Percentiles rank a stretch among this genome's conserved stretches.
Conservation (phyloP, 2,797 vertebrate species). For the Ambastaia sidthimunki region DNA sequence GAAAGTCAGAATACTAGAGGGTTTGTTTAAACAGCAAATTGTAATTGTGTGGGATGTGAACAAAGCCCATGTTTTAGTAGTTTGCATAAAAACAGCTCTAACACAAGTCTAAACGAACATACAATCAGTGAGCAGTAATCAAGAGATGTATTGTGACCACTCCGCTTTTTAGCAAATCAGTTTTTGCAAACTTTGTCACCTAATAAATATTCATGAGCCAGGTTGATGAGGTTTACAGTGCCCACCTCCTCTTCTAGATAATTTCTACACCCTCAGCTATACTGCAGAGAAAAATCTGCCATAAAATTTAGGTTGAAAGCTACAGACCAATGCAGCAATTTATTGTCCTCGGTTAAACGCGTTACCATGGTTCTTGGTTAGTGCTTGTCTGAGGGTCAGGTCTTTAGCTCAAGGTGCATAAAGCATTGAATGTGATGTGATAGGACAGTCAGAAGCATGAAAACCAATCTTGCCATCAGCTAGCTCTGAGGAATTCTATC, state of each 20-base stretch:
- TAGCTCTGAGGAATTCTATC: conserved; percentile 28
- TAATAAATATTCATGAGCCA: background rate
- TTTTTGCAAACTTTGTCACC: background rate
- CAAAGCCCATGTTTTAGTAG: background rate
- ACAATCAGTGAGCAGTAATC: background rate
- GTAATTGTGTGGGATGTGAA: background rate
- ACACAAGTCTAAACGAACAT: background rate
- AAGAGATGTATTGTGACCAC: background rate
- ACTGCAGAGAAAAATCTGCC: conserved; percentile 15
- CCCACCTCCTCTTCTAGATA: background rate
- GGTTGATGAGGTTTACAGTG: background rate
- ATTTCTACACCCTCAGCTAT: background rate
- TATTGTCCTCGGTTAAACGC: conserved; percentile 47
- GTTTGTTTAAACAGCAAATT: background rate
- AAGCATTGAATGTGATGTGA: conserved; percentile 39
- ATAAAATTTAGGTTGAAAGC: conserved; percentile 12
- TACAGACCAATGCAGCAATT: conserved; percentile 46
- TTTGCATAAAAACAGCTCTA: background rate
- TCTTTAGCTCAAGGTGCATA: conserved; percentile 51
- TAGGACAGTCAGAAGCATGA: conserved; percentile 33
- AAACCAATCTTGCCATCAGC: conserved; percentile 45
- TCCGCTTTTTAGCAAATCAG: no score
- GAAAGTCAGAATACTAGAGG: conserved; percentile 10
- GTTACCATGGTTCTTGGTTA: conserved; percentile 58
- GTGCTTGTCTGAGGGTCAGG: conserved; percentile 32